These are phyloP conservation scores for Drosophila algonquin DNA, from an alignment of 2,888 invertebrate species.

Conservation along the genomic window DNA sequence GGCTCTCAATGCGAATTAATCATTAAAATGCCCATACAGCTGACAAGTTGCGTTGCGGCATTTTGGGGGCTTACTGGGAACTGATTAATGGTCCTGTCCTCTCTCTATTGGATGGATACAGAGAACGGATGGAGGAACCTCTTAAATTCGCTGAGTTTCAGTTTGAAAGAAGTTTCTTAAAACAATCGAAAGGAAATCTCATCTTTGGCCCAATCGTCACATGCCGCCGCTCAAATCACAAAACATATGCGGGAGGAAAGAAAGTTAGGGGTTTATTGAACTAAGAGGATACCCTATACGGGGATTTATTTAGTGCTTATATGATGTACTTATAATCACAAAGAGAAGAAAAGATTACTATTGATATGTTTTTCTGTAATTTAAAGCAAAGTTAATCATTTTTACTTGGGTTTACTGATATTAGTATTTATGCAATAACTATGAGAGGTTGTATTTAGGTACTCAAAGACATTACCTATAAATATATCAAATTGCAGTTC, in stretches of 20 bases:
- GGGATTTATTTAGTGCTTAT: neutral
- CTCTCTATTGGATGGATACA: slow-evolving; percentile 8
- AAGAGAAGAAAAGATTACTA: too few relatives aligned
- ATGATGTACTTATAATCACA: too few relatives aligned
- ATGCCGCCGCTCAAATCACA: slow-evolving; percentile 9
- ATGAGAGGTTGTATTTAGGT: neutral
- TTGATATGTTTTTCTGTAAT: too few relatives aligned
- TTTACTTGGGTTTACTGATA: neutral
- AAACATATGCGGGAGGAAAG: neutral
- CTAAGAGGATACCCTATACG: neutral
- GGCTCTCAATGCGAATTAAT: slow-evolving; percentile 65
- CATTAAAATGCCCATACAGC: slow-evolving; percentile 66
- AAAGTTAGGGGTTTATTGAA: neutral
- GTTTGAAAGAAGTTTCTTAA: slow-evolving; percentile 39
- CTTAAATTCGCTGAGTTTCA: slow-evolving; percentile 71
- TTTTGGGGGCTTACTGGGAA: slow-evolving; percentile 48
- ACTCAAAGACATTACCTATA: neutral
- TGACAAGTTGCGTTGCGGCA: slow-evolving; percentile 61
- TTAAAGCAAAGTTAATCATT: too few relatives aligned
- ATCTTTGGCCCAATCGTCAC: slow-evolving; percentile 23
- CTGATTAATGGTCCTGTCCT: slow-evolving; percentile 75
- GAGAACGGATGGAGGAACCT: slow-evolving; percentile 30
- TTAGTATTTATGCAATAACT: too few relatives aligned
- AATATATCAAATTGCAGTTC: neutral
- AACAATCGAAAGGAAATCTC: slow-evolving; percentile 54